Percentiles rank a stretch among this genome's conserved stretches.
Evolutionary conservation across 2,888 invertebrate genomes (phyloP).

Genomic region (Mimas tiliae): DNA sequence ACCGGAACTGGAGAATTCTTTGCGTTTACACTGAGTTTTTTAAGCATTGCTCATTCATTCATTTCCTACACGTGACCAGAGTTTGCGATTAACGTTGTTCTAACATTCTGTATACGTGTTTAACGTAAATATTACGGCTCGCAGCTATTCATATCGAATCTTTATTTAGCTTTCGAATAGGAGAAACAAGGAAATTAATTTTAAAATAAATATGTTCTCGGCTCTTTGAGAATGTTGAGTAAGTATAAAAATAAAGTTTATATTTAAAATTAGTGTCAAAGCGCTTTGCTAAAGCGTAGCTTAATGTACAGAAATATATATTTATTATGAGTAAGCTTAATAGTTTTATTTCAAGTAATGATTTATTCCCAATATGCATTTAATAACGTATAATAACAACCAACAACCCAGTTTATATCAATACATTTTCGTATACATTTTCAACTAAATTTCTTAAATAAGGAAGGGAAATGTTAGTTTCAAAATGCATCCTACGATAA

Average conservation of each 20-base stretch:
- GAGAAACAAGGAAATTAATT: slow-evolving; percentile 12
- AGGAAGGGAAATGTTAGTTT: too few relatives aligned
- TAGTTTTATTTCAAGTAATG: too few relatives aligned
- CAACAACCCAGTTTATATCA: too few relatives aligned
- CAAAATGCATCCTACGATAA: too few relatives aligned
- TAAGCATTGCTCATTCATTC: slow-evolving; percentile 15
- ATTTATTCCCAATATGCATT: too few relatives aligned
- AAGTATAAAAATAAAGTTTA: slow-evolving; percentile 12
- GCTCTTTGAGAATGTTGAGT: not conserved
- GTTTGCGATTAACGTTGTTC: slow-evolving; percentile 5
- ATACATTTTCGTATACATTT: too few relatives aligned
- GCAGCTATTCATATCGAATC: not conserved
- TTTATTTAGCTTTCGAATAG: slow-evolving; percentile 17
- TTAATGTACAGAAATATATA: not conserved
- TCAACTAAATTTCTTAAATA: too few relatives aligned
- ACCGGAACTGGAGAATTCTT: slow-evolving; percentile 13
- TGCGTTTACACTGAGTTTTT: not conserved
- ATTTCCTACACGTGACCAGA: slow-evolving; percentile 12
- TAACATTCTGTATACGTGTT: slow-evolving; percentile 1
- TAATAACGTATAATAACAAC: too few relatives aligned
- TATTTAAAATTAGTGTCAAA: slow-evolving; percentile 12
- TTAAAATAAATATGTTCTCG: slow-evolving; percentile 6
- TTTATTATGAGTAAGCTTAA: not conserved
- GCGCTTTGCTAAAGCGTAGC: not conserved
- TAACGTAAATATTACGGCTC: not conserved